phyloP scores from a whole-genome alignment of 2,113 vertebrate species.

The Eubucco bourcierii region DNA sequence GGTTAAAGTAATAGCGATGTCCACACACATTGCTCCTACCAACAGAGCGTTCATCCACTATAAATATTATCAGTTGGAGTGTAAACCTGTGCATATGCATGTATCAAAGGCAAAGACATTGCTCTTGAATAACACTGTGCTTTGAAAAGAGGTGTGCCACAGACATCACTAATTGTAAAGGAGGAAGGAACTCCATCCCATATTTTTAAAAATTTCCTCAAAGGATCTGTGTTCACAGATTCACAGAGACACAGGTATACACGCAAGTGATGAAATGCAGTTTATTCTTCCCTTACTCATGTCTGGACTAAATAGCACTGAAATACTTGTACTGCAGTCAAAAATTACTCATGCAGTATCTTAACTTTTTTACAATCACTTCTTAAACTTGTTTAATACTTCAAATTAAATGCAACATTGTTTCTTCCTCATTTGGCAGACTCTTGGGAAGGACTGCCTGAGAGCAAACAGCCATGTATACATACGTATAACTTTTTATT shows the following conservation, averaged over 20 bases:
- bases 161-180: background rate
- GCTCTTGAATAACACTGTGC: background rate
- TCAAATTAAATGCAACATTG: background rate
- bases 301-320: background rate
- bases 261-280: accelerated
- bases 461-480: background rate
- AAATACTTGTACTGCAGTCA: background rate
- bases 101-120: background rate
- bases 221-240: background rate
- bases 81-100: background rate
- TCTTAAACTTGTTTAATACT: background rate
- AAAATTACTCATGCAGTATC: background rate
- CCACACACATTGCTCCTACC: background rate
- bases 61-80: background rate
- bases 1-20: background rate
- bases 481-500: background rate
- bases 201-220: background rate
- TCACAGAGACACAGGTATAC: background rate
- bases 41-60: background rate
- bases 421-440: background rate
- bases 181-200: background rate
- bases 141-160: background rate
- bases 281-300: background rate
- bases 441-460: background rate
- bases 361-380: background rate